Base-by-base conservation (phyloP, 2,113 vertebrate species). In the Colossoma macropomum region DNA sequence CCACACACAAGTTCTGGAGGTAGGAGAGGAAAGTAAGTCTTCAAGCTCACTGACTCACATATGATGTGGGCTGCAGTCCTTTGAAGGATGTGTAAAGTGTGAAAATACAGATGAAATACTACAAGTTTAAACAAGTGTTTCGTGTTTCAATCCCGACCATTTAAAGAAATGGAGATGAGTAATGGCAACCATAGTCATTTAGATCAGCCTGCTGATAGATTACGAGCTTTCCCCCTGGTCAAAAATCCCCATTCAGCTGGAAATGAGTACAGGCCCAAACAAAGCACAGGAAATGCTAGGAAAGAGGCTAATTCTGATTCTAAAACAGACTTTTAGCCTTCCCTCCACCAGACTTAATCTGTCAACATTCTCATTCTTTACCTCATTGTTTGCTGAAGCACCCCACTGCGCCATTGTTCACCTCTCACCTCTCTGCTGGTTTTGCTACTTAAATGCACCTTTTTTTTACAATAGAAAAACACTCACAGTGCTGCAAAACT, bases 241-340 rank as follows among this genome's bases (percentile, higher is more conserved):
- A 25, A 52, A 83, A 82, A 63, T 54, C 76, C 76, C 85, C 76
- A 21, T 79, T 83, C 6, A 34, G 66, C 27, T 82, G 38, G 48
- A 52, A 72, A 74, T 78, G 60, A 79, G 52, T 69, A 25, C 9
- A 50, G 54, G 12, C 25, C 60, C 21, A 80, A 69, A 70, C 21
- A 54, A 48, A n/a, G 54, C 17, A 73, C 0, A 23, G 52, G n/a
- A 73, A 71, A 73, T 32, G 74, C 52, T 66, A 41, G 23, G 38
- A 27, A 65, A 54, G n/a, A 38, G 21, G 41, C 34, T 16, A 73
- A 32, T 71, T 71, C 68, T 28, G 15, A 48, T 65, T 66, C 30
- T 54, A 45, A 13, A 59, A 63, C 41, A 15, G 15, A 28, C 45
- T 50, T 30, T 65, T 30, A 60, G n/a, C n/a, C 10, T 71, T 34